Evolutionary conservation across 2,113 vertebrate species (phyloP).

Genomic region (Fregata magnificens): DNA sequence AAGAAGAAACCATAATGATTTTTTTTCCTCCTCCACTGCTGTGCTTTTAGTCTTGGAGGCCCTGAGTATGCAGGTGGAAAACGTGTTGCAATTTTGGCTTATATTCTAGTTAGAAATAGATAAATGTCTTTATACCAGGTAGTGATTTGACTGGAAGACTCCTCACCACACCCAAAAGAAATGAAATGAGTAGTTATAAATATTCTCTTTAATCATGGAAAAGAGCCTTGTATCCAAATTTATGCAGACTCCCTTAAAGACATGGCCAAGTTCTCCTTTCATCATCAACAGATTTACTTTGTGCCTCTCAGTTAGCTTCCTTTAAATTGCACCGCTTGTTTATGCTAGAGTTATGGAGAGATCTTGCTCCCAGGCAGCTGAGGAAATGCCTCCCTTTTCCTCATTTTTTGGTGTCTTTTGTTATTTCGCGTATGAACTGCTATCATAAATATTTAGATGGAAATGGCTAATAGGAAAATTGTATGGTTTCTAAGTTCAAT

Average conservation of each 20-base stretch:
- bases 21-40: neutral
- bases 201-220: constrained; percentile 61
- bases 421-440: neutral
- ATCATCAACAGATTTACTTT: constrained; percentile 38
- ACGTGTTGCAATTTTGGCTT: neutral
- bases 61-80: neutral
- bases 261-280: constrained; percentile 10
- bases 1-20: neutral
- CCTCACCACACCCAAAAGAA: constrained; percentile 35
- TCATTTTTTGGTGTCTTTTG: constrained; percentile 1
- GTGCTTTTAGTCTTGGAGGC: neutral
- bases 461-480: constrained; percentile 50
- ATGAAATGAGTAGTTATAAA: constrained; percentile 24
- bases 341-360: neutral
- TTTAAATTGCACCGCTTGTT: constrained; percentile 39
- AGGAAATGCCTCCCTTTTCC: neutral
- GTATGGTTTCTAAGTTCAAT: constrained; percentile 39
- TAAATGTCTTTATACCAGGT: neutral
- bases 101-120: neutral
- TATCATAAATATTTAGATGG: constrained; percentile 52
- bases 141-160: neutral
- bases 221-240: constrained; percentile 44
- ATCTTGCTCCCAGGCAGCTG: neutral
- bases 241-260: constrained; percentile 52
- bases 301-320: constrained; percentile 13